A percentile compares a stretch with the other conserved stretches of the same genome.
These are phyloP conservation scores for Catagonus wagneri DNA, from an alignment of 2,113 vertebrate species.

Conservation along the genomic window DNA sequence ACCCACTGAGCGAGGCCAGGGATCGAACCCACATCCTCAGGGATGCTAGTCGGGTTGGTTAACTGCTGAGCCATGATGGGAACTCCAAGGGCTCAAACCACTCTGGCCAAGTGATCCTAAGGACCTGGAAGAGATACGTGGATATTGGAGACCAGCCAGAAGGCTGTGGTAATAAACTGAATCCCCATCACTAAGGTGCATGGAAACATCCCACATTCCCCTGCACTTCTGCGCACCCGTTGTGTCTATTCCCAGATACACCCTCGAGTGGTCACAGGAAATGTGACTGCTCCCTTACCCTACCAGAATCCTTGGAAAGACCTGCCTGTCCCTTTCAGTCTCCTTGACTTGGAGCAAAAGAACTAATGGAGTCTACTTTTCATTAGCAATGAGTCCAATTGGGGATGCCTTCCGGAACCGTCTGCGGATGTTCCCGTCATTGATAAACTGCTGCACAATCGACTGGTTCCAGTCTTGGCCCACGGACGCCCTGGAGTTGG, in stretches of 20 bases:
- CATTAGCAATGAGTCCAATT: slow-evolving; percentile 95
- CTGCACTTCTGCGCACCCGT: not conserved
- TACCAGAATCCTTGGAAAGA: not conserved
- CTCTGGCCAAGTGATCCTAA: not conserved
- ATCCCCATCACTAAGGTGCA: not conserved
- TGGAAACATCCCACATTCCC: not conserved
- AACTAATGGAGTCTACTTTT: slow-evolving; percentile 60
- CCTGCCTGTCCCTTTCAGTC: not conserved
- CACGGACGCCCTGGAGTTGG: slow-evolving; percentile 95
- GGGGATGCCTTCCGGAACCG: slow-evolving; percentile 96
- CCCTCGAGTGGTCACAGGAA: not conserved
- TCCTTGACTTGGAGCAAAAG: not conserved
- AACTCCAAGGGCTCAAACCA: not conserved
- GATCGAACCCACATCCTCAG: too few species aligned
- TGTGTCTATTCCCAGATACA: not conserved
- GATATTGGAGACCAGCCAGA: not conserved
- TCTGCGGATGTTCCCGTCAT: slow-evolving; percentile 95
- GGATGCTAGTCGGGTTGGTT: too few species aligned
- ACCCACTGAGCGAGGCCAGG: too few species aligned
- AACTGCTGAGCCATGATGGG: too few species aligned
- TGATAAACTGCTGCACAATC: slow-evolving; percentile 98
- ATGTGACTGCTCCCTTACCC: not conserved
- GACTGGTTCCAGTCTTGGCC: slow-evolving; percentile 98
- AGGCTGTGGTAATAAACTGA: not conserved
- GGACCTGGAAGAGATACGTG: not conserved